Percentiles rank a stretch among this genome's conserved stretches.
phyloP scores from a whole-genome alignment of 2,888 invertebrate species.

The Proisotoma minuta region DNA sequence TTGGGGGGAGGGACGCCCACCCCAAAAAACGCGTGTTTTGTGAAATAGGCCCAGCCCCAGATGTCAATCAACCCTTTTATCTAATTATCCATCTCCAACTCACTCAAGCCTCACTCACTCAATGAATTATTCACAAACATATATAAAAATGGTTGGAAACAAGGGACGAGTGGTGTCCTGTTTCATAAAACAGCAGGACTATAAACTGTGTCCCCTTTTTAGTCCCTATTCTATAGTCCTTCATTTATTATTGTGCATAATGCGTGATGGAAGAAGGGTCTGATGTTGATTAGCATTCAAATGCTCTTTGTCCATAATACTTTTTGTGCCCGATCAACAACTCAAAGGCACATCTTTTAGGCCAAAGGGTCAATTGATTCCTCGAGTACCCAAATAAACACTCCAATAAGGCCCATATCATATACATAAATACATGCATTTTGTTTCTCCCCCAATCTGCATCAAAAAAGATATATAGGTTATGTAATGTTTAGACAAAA shows the following conservation, averaged over 20 bases:
- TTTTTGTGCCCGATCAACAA: no score
- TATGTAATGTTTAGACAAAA: neutral
- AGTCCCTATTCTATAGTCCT: constrained; percentile 7
- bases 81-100: constrained; percentile 39
- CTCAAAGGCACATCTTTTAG: no score
- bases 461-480: no score
- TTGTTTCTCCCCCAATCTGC: no score
- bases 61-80: constrained; percentile 42
- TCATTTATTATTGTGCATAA: neutral
- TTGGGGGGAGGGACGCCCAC: constrained; percentile 38
- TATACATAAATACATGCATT: no score
- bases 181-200: neutral
- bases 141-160: neutral
- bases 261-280: neutral
- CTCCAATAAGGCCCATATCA: no score
- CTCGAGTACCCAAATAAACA: no score
- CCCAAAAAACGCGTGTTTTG: constrained; percentile 38
- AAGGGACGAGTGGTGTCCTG: neutral
- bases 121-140: constrained; percentile 3
- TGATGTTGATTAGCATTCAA: neutral
- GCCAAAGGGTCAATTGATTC: constrained; percentile 13
- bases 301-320: neutral
- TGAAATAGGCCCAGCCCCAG: constrained; percentile 42
- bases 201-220: no score
- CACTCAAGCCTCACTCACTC: constrained; percentile 5